Base-by-base conservation (phyloP, 2,113 vertebrate species). In the Canis aureus region DNA sequence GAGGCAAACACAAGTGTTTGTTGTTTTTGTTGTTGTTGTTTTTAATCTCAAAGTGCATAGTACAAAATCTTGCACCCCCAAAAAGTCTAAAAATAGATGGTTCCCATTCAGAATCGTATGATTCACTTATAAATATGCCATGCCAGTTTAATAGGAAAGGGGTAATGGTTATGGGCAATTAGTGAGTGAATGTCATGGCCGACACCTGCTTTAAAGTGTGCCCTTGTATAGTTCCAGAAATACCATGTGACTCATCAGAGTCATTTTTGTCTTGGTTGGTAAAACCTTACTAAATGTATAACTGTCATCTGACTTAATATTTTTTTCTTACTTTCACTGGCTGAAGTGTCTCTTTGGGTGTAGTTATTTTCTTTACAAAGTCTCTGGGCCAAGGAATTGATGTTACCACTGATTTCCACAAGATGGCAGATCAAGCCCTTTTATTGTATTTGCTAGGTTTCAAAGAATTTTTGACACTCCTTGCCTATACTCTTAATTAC, bases 391-490 rank as follows among this genome's bases (percentile, higher is more conserved):
- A 25, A 10, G 25, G 25, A 13, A 10, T 74, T 74, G 92, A 5
- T 80, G 35, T 55, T 96, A 86, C 82, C 43, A 74, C 25, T 49
- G 3, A 13, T 49, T 43, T 66, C 97, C 98, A 97, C 96, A 62
- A 96, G 98, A 85, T 94, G 97, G 98, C 97, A 98, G 94, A 25
- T 60, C 66, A 97, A 66, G 35, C 71, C 78, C 9, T 66, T 51
- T 89, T 93, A 87, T 59, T 10, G 7, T 29, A 20, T 93, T 73
- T 73, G 0, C 32, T 85, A 49, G 12, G 16, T 78, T 95, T 96
- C 55, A 69, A 17, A 25, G 74, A 64, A 9, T 74, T 97, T 81
- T 92, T 76, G 53, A 76, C 20, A 11, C 2, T 76, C n/a, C 32
- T 83, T 66, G 38, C 2, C 23, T 76, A 12, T 38, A n/a, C 64